Evolutionary conservation across 92 coral and sea anemone species (phyloP), one percentile per base, ranked within the genome.

Genomic region (Meandrina meandrites): DNA sequence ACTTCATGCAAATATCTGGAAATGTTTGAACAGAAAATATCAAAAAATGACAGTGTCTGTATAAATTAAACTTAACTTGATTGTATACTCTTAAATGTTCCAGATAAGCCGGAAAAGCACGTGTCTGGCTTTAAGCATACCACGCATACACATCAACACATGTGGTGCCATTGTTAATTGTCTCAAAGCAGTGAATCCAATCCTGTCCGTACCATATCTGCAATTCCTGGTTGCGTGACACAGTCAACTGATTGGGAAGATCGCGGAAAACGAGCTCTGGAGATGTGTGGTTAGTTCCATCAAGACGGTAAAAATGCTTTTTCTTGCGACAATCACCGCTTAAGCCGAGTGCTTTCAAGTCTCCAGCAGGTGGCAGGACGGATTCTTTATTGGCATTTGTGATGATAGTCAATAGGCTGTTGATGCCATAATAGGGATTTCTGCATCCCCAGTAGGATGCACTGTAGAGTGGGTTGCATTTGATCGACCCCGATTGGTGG

Each of bases 161-260:
- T 4, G 75, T 34, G 30, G 22, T 3, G 3, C 75, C 75, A 12
- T 8, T 69, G 75, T 31, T 69, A 19, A 27, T 1, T 13, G 12
- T 69, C 75, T 0, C 36, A 28, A 69, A n/a, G n/a, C 42, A 31
- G 9, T 69, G 40, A 16, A 30, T 31, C 37, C 34, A 28, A 69
- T 69, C 75, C 75, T 69, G 75, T 28, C 75, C 75, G 18, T 69
- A 69, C 75, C 75, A 69, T 69, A 69, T 69, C 75, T 69, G 40
- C 75, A 69, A 31, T 17, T 69, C 75, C 37, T 69, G 18, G 5
- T 69, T 12, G 16, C 75, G 42, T 0, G 75, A 69, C 22, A 69
- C 75, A 15, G 75, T 13, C 42, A 69, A 10, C 21, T 15, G 19
- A 12, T 28, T 69, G 19, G 40, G 5, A 1, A 30, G 75, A 19